Percentiles rank a stretch among this genome's conserved stretches.
Evolutionary conservation across 2,797 vertebrate species (phyloP).

Genomic region (Uromys caudimaculatus): DNA sequence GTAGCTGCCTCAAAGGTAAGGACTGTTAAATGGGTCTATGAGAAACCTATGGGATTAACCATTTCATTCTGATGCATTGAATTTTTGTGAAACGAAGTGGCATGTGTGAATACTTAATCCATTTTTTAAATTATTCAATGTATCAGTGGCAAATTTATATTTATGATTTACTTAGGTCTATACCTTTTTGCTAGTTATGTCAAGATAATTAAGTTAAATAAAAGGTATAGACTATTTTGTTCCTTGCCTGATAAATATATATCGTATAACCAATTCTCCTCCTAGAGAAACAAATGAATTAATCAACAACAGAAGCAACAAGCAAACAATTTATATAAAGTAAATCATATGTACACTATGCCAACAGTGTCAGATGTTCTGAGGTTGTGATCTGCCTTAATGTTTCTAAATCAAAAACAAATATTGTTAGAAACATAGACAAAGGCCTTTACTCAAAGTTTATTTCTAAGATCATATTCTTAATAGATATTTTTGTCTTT

Average conservation of each 20-base stretch:
- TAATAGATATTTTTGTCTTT: neutral
- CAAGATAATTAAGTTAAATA: conserved; percentile 34
- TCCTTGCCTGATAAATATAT: neutral
- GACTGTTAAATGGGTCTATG: neutral
- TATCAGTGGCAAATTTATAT: conserved; percentile 13
- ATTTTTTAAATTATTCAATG: conserved; percentile 44
- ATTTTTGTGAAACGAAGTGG: conserved; percentile 26
- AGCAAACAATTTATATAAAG: neutral
- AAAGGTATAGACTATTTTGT: neutral
- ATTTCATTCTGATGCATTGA: neutral
- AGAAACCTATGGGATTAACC: conserved; percentile 32
- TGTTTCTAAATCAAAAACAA: neutral
- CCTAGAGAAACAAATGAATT: conserved; percentile 33
- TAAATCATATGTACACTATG: neutral
- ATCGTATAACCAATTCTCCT: neutral
- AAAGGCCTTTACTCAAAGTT: neutral
- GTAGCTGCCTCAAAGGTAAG: neutral
- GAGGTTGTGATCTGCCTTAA: neutral
- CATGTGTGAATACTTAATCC: neutral
- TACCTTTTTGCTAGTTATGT: conserved; percentile 5
- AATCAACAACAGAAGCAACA: conserved; percentile 10
- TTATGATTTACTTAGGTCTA: conserved; percentile 15
- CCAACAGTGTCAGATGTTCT: neutral
- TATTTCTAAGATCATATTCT: neutral
- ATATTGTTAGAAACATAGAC: conserved; percentile 9